Evolutionary conservation across 2,888 invertebrate species (phyloP).

Genomic region (Chrysolina haemoptera): DNA sequence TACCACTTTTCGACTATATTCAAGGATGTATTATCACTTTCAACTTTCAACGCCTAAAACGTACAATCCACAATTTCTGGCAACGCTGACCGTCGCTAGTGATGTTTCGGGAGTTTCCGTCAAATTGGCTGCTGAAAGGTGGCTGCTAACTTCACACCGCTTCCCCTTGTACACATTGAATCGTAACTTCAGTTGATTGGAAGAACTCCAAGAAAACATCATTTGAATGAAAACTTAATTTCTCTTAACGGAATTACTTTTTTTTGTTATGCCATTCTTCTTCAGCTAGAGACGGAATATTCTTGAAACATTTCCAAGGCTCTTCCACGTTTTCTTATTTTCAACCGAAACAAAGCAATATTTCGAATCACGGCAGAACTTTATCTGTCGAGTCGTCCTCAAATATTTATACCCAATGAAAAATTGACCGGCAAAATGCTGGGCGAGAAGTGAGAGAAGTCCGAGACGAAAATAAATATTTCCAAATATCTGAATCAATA

Average conservation of each 20-base stretch:
- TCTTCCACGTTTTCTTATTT: constrained; percentile 16
- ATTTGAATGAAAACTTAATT: neutral
- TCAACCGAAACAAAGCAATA: constrained; percentile 35
- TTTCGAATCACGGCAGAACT: constrained; percentile 38
- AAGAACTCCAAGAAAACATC: neutral
- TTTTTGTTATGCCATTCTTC: neutral
- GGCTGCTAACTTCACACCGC: too few relatives aligned
- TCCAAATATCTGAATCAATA: constrained; percentile 39
- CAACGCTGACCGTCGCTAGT: too few relatives aligned
- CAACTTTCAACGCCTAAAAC: too few relatives aligned
- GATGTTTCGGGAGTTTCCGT: too few relatives aligned
- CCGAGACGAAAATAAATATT: constrained; percentile 40
- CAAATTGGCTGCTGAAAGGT: too few relatives aligned
- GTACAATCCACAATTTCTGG: too few relatives aligned
- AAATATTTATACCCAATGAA: constrained; percentile 43
- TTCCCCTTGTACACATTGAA: neutral
- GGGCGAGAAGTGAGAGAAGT: constrained; percentile 20
- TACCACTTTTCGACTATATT: too few relatives aligned
- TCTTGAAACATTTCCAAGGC: neutral
- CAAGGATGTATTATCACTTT: too few relatives aligned
- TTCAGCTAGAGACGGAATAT: neutral
- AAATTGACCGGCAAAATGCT: constrained; percentile 31
- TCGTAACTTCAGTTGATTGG: neutral
- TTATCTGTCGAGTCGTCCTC: constrained; percentile 41
- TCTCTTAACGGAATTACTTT: neutral